Evolutionary conservation across 2,797 vertebrate genomes (phyloP).

Genomic region (Onychomys torridus): DNA sequence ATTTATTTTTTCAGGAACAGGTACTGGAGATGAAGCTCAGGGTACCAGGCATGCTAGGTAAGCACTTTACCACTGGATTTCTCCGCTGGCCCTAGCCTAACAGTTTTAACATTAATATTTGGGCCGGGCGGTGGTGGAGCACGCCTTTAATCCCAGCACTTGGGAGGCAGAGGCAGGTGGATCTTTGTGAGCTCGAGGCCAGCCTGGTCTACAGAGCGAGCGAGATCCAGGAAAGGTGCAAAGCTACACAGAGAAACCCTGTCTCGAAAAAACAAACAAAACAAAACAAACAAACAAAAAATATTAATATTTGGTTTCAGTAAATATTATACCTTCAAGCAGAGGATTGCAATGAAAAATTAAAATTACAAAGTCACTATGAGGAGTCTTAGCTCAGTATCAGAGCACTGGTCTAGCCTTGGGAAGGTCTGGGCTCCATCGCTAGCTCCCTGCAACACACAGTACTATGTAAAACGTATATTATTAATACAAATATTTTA

Average conservation of each 20-base stretch:
- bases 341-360: not conserved
- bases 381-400: not conserved
- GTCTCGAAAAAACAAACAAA: no score
- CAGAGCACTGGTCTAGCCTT: not conserved
- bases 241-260: no score
- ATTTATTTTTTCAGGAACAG: not conserved
- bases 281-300: no score
- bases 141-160: no score
- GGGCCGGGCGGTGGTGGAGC: no score
- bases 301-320: not conserved
- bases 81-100: not conserved
- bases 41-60: not conserved
- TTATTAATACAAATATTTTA: not conserved
- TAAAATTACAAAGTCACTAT: not conserved
- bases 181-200: no score
- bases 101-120: not conserved
- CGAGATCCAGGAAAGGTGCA: no score
- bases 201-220: no score
- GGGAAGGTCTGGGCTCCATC: not conserved
- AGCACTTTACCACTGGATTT: not conserved
- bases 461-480: not conserved
- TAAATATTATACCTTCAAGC: not conserved
- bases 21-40: not conserved
- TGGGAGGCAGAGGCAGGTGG: no score
- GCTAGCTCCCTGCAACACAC: not conserved